Evolutionary conservation across 2,113 vertebrate species (phyloP), one percentile per base, ranked within the genome.

Genomic region (Mohoua ochrocephala): DNA sequence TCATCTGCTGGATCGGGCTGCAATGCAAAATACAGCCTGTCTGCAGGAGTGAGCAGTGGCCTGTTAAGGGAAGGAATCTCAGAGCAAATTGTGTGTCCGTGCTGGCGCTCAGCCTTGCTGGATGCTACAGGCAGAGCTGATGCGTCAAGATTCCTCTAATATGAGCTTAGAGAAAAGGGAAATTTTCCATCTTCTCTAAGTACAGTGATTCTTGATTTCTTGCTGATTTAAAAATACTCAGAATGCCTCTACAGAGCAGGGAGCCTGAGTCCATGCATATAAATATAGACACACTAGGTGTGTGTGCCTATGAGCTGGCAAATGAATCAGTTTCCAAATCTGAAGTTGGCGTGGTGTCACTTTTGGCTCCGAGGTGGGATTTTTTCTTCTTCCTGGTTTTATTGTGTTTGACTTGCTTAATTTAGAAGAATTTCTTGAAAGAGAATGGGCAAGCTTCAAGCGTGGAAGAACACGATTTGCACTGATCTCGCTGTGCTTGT

Each of bases 301-400:
- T 73, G 91, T 64, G 18, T 91, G 94, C 77, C 80, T 64, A 2
- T 71, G 63, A 83, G 86, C 91, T 95, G 95, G 88, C 91, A 87
- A 67, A 70, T 91, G 93, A 95, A 93, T 96, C 88, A 59, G 57
- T 45, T 93, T 87, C 87, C 88, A 74, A 77, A 79, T 88, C n/a
- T 76, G 76, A 95, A 74, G 41, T 70, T 95, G 82, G 91, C 7
- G 0, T 91, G 3, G 30, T 74, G 73, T 93, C 59, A 44, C 68
- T 89, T 91, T 41, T 91, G 86, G 71, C 93, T 93, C 57, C 0
- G 5, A 82, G 68, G 50, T 82, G 21, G 4, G 41, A 41, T 22
- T 35, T 70, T 47, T 27, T 30, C 45, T 84, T 74, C 77, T 92
- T 59, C 87, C 60, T 60, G 68, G 28, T n/a, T 93, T 92, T 60